Base-by-base conservation (phyloP, 2,888 invertebrate genomes). In the Hemicrepidius hirtus region DNA sequence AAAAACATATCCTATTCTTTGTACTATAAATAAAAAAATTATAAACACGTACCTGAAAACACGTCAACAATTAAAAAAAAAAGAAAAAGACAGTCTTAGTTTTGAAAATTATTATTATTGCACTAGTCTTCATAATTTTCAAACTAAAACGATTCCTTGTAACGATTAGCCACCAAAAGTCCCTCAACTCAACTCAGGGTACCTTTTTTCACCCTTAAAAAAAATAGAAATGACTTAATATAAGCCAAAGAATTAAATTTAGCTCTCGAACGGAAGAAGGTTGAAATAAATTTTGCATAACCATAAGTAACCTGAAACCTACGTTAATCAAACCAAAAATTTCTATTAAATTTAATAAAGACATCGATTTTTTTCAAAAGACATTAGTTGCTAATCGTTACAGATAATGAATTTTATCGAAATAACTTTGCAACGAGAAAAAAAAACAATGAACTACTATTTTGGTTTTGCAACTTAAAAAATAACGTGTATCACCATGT, bases 21-120 rank as follows among this genome's bases (percentile, higher is more conserved):
- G 83, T 82, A 83, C 82, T 83, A 82, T 81, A 80, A 79, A 82
- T 79, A 77, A 80, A 74, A 80, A 68, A 72, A 57, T 62, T 46
- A 49, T 41, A 64, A 49, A 46, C 44, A 24, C 13, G 10, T 28
- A 35, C 10, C 20, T 49, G 16, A 12, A 32, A 18, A 20, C 21
- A 35, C 12, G 28, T 44, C 41, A 62, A 62, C 60, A 62, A 60
- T 3, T 3, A 24, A 24, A 2, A 24, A 24, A 3, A 24, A 24
- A 24, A 24, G n/a, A n/a, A n/a, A n/a, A 57, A 18, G 35, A 10
- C 16, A 35, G 28, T 60, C n/a, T 62, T 32, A 62, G 46, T 28
- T 44, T 12, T 46, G 62, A 62, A 50, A 64, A 64, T 37, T 50
- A 21, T 18, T 3, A 1, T 62, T 64, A 64, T 64, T 64, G 64